Evolutionary conservation across 2,888 invertebrate species (phyloP).

Genomic region (Ormyrus rosae): DNA sequence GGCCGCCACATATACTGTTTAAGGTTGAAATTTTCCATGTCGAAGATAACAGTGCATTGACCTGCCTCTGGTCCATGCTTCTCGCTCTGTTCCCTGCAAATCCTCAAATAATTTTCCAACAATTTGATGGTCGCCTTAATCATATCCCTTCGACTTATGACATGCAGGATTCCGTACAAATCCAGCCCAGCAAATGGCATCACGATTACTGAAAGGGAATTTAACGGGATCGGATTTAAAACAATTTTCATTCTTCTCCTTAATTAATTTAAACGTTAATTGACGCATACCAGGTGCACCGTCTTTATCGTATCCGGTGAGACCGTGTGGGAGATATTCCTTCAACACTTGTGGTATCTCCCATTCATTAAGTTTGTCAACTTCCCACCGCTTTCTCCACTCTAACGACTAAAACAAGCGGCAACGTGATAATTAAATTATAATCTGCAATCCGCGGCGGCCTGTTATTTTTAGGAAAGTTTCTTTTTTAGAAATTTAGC

Average conservation of each 20-base stretch:
- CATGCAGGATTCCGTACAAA: slow-evolving; percentile 87
- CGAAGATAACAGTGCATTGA: slow-evolving; percentile 84
- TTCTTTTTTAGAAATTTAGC: no score
- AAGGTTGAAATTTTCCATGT: slow-evolving; percentile 87
- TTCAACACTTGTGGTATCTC: slow-evolving; percentile 83
- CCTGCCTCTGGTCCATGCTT: slow-evolving; percentile 81
- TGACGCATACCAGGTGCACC: slow-evolving; percentile 83
- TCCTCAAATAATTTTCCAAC: slow-evolving; percentile 82
- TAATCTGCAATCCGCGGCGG: no score
- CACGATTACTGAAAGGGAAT: slow-evolving; percentile 80
- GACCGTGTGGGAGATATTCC: slow-evolving; percentile 87
- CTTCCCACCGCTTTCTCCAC: slow-evolving; percentile 87
- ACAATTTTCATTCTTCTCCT: not conserved
- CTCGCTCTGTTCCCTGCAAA: slow-evolving; percentile 80
- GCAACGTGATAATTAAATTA: not conserved
- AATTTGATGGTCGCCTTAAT: slow-evolving; percentile 83
- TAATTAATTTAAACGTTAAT: no score
- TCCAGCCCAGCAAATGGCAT: slow-evolving; percentile 90
- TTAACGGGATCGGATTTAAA: not conserved
- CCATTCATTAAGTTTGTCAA: slow-evolving; percentile 84
- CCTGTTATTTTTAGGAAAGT: no score
- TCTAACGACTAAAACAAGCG: slow-evolving; percentile 79
- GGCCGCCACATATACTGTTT: slow-evolving; percentile 92
- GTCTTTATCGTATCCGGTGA: slow-evolving; percentile 88
- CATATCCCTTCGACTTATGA: slow-evolving; percentile 84